Base-by-base conservation (phyloP, 2,888 invertebrate species). In the Hirtodrosophila alboralis region DNA sequence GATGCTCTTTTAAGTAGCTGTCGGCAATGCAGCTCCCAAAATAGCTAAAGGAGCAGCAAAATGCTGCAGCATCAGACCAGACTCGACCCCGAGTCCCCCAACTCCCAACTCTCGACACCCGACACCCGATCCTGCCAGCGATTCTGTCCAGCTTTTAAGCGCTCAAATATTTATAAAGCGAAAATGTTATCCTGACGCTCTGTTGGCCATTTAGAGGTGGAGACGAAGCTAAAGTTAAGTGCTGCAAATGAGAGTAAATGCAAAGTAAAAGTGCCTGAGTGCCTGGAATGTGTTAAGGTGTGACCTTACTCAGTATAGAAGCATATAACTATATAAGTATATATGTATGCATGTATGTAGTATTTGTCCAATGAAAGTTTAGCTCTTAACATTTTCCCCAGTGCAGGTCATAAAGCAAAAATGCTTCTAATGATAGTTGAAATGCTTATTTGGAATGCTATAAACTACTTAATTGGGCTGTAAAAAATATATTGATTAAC, bases 131-230 rank as follows among this genome's bases (percentile, higher is more conserved):
- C 23, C 37, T 33, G 30, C 26, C 30, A 52, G 28, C 36, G 48
- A 51, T 47, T 56, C 61, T 51, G 45, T 43, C 49, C 49, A 54
- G 81, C 80, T 81, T 75, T 80, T 78, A 75, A 71, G 78, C 61
- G 71, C 57, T 84, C 52, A 80, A 81, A 80, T 84, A 80, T 80
- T 80, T 80, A 80, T 84, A 63, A 64, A 71, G 68, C 58, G 52
- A 47, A 73, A 75, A 69, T 73, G 75, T 63, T 65, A 75, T 84
- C 72, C 77, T 72, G 69, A 63, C 76, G 68, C 64, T 45, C 56
- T 62, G 49, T 45, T 43, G 54, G 53, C 41, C 49, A 58, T 43
- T 56, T 53, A 28, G 38, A 27, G 31, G 31, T 31, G 44, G 14
- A 10, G 37, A 14, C 31, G 56, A 23, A 41, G 47, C 57, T 51